Evolutionary conservation across 2,797 vertebrate genomes (phyloP).

Genomic region (Sciaenops ocellatus): DNA sequence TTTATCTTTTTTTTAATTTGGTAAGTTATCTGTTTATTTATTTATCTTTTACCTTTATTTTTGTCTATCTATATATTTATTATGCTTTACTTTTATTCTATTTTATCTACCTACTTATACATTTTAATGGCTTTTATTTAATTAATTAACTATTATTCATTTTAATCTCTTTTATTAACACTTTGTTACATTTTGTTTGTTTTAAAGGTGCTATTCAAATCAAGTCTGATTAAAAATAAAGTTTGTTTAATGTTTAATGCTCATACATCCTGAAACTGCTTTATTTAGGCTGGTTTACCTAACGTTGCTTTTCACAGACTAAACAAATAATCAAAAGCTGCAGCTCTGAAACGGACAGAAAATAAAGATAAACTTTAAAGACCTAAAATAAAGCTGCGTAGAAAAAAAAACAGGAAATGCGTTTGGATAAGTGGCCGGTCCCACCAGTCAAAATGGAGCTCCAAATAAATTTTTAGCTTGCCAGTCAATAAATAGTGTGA

Average conservation of each 20-base stretch:
- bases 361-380: background rate
- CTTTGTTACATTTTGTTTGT: too few relatives aligned
- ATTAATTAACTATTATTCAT: too few relatives aligned
- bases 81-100: too few relatives aligned
- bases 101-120: too few relatives aligned
- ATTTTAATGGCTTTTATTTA: too few relatives aligned
- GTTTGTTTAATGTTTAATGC: background rate
- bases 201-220: too few relatives aligned
- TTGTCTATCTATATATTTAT: too few relatives aligned
- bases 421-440: background rate
- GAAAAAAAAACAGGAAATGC: conserved; percentile 8
- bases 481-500: conserved; percentile 51
- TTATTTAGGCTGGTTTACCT: background rate
- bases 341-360: background rate
- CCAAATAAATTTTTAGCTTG: conserved; percentile 36
- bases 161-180: too few relatives aligned
- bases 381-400: background rate
- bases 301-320: background rate
- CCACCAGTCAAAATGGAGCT: conserved; percentile 20
- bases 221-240: too few relatives aligned
- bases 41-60: too few relatives aligned
- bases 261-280: background rate
- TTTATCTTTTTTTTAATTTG: too few relatives aligned
- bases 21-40: too few relatives aligned
- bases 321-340: background rate